Base-by-base conservation (phyloP, 1,140 invertebrate species). In the Camponotus floridanus region DNA sequence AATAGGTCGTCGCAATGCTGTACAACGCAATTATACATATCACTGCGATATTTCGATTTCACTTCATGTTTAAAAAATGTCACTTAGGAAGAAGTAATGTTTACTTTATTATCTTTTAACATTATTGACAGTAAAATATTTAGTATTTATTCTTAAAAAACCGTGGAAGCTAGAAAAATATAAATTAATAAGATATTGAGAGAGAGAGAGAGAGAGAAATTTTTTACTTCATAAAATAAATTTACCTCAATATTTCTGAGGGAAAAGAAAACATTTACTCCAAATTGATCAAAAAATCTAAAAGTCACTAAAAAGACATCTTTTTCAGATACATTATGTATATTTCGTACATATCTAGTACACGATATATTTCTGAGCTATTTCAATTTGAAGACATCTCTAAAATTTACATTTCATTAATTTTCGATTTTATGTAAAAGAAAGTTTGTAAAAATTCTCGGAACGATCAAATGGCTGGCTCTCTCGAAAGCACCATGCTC, bases 1-100 rank as follows among this genome's bases (percentile, higher is more conserved):
- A 90, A 88, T 84, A 74, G 79, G 31, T 86, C 62, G 31, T 62
- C 48, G 81, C 76, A 78, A 78, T 67, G 31, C 42, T 48, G 42
- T 45, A 15, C 31, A 48, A 51, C 45, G 33, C 62, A 68, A 8
- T 68, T 21, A 36, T 36, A 33, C 9, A 51, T 39, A 88, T 31
- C 71, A 15, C 64, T 9, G 61, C 21, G 70, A 87, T 9, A 45
- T 64, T 61, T 51, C 51, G 36, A 42, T 4, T 68, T 8, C 31
- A 21, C 39, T 55, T 68, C 3, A 70, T 2, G 42, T 13, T 79
- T 21, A 8, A 0, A 13, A 8, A 0, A 13, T 70, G 26, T 42
- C n/a, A 42, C 42, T 70, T 31, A 39, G 39, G 15, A 13, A 51
- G 7, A 48, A 8, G 18, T 21, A 51, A 79, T 13, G 33, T 76